phyloP scores from a whole-genome alignment of 2,888 invertebrate genomes.

The Tridacna gigas region DNA sequence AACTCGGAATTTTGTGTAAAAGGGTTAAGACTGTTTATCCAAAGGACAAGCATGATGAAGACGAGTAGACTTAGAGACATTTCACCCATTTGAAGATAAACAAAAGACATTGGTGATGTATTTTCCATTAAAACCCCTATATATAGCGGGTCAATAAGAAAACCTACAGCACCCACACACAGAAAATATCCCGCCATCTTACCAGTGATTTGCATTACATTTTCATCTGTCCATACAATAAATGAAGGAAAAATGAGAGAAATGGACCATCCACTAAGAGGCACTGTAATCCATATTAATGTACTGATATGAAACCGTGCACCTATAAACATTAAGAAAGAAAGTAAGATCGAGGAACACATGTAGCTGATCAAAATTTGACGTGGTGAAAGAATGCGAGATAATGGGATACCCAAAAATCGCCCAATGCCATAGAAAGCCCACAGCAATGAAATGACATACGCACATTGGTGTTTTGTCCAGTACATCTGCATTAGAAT shows the following conservation, averaged over 20 bases:
- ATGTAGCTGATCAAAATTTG: slow-evolving; percentile 75
- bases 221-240: slow-evolving; percentile 46
- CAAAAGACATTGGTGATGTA: slow-evolving; percentile 39
- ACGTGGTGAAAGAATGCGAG: slow-evolving; percentile 78
- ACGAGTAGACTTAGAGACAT: background rate
- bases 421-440: slow-evolving; percentile 82
- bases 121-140: slow-evolving; percentile 45
- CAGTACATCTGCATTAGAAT: slow-evolving; percentile 79
- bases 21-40: slow-evolving; percentile 4
- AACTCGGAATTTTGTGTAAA: too few species aligned
- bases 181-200: slow-evolving; percentile 40
- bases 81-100: slow-evolving; percentile 21
- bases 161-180: slow-evolving; percentile 33
- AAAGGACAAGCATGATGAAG: background rate
- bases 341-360: background rate
- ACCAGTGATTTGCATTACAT: slow-evolving; percentile 34
- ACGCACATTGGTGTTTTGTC: slow-evolving; percentile 76
- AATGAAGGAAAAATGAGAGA: slow-evolving; percentile 43
- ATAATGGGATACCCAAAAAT: slow-evolving; percentile 82
- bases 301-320: background rate
- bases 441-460: slow-evolving; percentile 84
- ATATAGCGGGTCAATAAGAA: slow-evolving; percentile 44
- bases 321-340: slow-evolving; percentile 24
- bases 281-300: slow-evolving; percentile 38
- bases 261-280: slow-evolving; percentile 33